Evolutionary conservation across 2,888 invertebrate genomes (phyloP).

Genomic region (Macrosiphum euphorbiae): DNA sequence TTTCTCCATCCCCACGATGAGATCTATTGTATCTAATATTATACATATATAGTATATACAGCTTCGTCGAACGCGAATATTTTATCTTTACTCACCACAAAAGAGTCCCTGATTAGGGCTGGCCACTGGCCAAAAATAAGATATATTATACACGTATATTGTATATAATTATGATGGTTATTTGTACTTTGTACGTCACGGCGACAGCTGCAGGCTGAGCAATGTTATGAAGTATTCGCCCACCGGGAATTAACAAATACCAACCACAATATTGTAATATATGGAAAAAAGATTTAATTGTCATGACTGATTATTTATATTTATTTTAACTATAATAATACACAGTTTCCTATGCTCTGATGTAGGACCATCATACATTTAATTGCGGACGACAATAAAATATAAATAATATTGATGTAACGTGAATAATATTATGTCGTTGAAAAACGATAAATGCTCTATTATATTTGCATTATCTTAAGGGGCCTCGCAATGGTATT

Average conservation of each 20-base stretch:
- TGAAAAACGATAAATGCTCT: neutral
- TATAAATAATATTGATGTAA: neutral
- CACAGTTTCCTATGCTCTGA: neutral
- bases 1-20: neutral
- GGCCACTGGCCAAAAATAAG: neutral
- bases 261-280: neutral
- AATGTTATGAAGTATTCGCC: neutral
- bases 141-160: neutral
- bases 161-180: neutral
- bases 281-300: neutral
- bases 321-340: neutral
- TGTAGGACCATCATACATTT: neutral
- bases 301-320: neutral
- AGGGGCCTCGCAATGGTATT: too few species aligned
- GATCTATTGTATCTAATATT: neutral
- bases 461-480: neutral
- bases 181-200: neutral
- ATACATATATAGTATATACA: too few species aligned
- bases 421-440: neutral
- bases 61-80: neutral
- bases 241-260: neutral
- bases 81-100: neutral
- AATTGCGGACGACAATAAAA: neutral
- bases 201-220: neutral
- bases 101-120: conserved; percentile 29